These are phyloP conservation scores for Stenodema calcarata DNA, from an alignment of 2,888 invertebrate species.

Conservation along the genomic window DNA sequence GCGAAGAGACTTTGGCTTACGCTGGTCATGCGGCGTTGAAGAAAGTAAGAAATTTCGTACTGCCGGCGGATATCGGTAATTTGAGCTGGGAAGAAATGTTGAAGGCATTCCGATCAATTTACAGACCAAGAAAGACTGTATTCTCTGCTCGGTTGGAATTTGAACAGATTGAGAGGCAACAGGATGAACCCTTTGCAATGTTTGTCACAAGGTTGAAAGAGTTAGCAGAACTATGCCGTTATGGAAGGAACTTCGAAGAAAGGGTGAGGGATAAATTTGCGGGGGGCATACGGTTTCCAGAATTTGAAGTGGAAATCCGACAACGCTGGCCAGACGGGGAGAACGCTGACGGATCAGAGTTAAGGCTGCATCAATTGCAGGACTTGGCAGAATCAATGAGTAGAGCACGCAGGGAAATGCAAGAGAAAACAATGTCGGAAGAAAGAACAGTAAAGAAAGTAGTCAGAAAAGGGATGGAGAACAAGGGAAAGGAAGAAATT, in stretches of 20 bases:
- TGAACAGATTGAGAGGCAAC: neutral
- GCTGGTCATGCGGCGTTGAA: neutral
- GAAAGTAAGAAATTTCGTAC: neutral
- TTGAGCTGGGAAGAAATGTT: neutral
- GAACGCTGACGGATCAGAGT: neutral
- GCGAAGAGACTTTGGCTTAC: neutral
- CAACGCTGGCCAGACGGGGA: neutral
- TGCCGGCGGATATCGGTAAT: neutral
- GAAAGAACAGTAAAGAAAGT: neutral
- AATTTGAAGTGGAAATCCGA: neutral
- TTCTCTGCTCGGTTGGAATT: neutral
- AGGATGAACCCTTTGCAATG: neutral
- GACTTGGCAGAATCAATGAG: neutral
- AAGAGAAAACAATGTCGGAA: neutral
- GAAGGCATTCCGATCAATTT: neutral
- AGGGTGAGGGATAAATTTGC: neutral
- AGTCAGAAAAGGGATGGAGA: neutral
- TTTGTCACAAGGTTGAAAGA: neutral
- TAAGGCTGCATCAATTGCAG: neutral
- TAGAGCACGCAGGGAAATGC: neutral
- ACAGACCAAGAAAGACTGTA: neutral
- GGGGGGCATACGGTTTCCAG: neutral
- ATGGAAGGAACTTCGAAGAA: neutral
- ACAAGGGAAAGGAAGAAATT: neutral
- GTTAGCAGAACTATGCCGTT: neutral